Evolutionary conservation across 2,888 invertebrate species (phyloP), one percentile per base, ranked within the genome.

Genomic region (Stenchaetothrips biformis): DNA sequence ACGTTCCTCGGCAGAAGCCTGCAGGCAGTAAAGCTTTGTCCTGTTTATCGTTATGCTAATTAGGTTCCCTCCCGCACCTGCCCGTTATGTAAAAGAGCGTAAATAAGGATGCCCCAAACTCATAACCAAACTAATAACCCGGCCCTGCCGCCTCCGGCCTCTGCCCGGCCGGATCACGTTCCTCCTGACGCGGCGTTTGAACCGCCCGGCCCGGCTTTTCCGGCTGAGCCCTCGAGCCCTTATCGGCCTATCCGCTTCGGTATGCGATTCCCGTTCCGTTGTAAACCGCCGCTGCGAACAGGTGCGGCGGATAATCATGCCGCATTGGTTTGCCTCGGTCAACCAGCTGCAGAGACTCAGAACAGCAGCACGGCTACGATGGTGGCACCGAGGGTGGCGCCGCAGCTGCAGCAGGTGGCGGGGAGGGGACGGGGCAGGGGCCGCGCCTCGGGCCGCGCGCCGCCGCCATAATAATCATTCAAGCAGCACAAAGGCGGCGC

Each of bases 21-120:
- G 37, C 37, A 37, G 37, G 37, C 37, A 37, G 37, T 37, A 37
- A 37, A 37, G 37, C 37, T 37, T 37, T 37, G 37, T 37, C 37
- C 37, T 37, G 37, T 37, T 18, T 59, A 16, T 59, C 59, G 59
- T 59, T 59, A 59, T 59, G 59, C 59, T 59, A 18, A 59, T 59
- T 59, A 59, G 59, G 6, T 18, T 9, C 13, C 59, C 59, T 9
- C 13, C 53, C 18, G 18, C 59, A 59, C 59, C 18, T 16, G 53
- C 6, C 53, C 59, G 18, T 59, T 59, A 59, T 59, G 59, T 13
- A 59, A 13, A 59, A 18, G 53, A 53, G 13, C 8, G 67, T 74
- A 74, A 25, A 74, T 74, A 74, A 74, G 67, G 67, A 21, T 74
- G 67, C 25, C 67, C 21, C 21, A 59, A 74, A 74, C 67, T 74